Conservation (phyloP, 2,113 vertebrate species). For the Spermophilus dauricus region DNA sequence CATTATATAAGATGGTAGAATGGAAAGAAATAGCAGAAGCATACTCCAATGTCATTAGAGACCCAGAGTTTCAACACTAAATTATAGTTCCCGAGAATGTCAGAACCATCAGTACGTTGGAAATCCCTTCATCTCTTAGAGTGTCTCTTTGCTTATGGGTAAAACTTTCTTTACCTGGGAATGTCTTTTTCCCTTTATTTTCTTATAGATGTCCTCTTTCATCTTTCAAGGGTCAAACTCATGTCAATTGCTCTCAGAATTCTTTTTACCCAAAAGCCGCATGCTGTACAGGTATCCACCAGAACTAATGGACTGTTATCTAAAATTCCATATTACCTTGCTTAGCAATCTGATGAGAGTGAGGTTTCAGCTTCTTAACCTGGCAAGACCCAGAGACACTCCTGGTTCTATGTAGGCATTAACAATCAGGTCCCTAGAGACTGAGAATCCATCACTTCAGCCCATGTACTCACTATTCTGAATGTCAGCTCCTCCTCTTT, state of each 20-base stretch:
- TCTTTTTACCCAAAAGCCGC: conserved; percentile 14
- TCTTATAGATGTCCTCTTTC: not conserved
- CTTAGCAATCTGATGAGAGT: not conserved
- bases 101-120: not conserved
- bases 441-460: not conserved
- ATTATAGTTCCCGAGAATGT: not conserved
- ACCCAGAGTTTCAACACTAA: not conserved
- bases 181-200: conserved; percentile 34
- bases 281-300: not conserved
- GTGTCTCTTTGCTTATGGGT: conserved; percentile 25
- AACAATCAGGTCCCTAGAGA: not conserved
- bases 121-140: not conserved
- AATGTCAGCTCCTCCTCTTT: conserved; percentile 1
- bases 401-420: not conserved
- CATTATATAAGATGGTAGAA: not conserved
- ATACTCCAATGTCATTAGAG: not conserved
- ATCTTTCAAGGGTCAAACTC: not conserved
- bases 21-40: not conserved
- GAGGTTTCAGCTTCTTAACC: not conserved
- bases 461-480: not conserved
- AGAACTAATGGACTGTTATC: not conserved
- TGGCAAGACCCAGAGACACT: not conserved
- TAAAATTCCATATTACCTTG: not conserved
- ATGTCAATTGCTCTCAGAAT: conserved; percentile 17
- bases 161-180: not conserved